phyloP scores from a whole-genome alignment of 1,140 invertebrate genomes.

The Ceratoteleas bidentatus region DNA sequence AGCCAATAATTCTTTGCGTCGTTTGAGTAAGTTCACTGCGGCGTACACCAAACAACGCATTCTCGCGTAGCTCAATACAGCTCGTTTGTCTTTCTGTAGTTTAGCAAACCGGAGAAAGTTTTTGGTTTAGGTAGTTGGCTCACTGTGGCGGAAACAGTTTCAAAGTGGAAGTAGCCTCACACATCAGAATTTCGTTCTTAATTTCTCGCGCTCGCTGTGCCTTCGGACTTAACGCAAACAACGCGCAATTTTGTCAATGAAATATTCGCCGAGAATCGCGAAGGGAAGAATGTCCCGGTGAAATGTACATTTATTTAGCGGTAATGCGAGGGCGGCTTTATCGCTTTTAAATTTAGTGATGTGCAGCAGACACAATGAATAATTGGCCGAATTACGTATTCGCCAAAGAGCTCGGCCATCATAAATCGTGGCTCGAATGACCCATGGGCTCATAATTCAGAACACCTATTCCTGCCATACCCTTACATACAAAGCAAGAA shows the following conservation, averaged over 20 bases:
- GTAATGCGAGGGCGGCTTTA: neutral
- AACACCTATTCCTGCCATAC: conserved; percentile 30
- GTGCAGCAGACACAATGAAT: conserved; percentile 33
- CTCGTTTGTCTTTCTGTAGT: conserved; percentile 59
- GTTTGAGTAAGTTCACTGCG: conserved; percentile 26
- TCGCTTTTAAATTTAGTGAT: conserved; percentile 31
- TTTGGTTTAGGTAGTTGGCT: conserved; percentile 35
- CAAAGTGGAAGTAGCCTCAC: conserved; percentile 14
- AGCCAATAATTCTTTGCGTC: conserved; percentile 42
- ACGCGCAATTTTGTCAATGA: too few relatives aligned
- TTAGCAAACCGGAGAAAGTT: conserved; percentile 46
- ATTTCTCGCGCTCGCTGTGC: neutral
- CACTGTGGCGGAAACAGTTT: conserved; percentile 24
- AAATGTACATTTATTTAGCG: conserved; percentile 3
- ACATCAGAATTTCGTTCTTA: conserved; percentile 19
- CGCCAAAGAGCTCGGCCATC: conserved; percentile 46
- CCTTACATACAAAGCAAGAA: conserved; percentile 26
- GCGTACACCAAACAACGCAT: conserved; percentile 15
- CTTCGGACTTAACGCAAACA: too few relatives aligned
- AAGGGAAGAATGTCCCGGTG: too few relatives aligned
- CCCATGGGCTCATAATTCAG: conserved; percentile 43
- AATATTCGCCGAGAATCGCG: too few relatives aligned
- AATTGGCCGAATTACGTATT: conserved; percentile 52
- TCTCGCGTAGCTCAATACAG: conserved; percentile 32
- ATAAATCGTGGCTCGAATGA: conserved; percentile 46